phyloP scores from a whole-genome alignment of 2,113 vertebrate genomes.

The Sander vitreus region DNA sequence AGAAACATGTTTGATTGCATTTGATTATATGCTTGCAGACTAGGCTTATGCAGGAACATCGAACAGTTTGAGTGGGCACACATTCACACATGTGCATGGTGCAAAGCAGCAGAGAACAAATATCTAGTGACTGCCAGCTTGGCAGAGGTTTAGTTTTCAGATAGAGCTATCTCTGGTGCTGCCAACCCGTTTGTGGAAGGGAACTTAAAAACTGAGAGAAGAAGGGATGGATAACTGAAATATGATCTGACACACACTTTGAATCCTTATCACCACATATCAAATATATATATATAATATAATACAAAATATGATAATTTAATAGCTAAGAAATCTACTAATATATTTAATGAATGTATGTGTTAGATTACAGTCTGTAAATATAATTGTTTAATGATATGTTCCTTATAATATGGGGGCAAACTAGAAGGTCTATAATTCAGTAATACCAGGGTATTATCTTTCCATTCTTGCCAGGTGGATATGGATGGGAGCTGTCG shows the following conservation, averaged over 20 bases:
- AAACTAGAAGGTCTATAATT: slow-evolving; percentile 15
- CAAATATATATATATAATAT: too few relatives aligned
- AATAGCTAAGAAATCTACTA: neutral
- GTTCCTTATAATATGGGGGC: neutral
- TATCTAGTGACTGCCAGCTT: slow-evolving; percentile 68
- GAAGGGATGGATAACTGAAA: slow-evolving; percentile 21
- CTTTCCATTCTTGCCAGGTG: slow-evolving; percentile 62
- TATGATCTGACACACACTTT: slow-evolving; percentile 27
- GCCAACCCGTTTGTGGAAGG: slow-evolving; percentile 71
- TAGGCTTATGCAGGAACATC: slow-evolving; percentile 39
- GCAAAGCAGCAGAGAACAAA: slow-evolving; percentile 74
- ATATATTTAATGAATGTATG: neutral
- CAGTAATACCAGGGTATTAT: slow-evolving; percentile 16
- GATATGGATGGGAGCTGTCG: slow-evolving; percentile 81
- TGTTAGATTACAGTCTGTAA: slow-evolving; percentile 13
- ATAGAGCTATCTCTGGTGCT: slow-evolving; percentile 57
- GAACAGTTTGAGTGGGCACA: slow-evolving; percentile 69
- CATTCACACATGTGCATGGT: slow-evolving; percentile 70
- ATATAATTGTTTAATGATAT: slow-evolving; percentile 22
- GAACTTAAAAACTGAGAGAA: slow-evolving; percentile 42
- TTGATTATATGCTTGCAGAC: slow-evolving; percentile 50
- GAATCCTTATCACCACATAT: neutral
- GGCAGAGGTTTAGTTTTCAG: slow-evolving; percentile 63
- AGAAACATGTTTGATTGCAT: slow-evolving; percentile 44
- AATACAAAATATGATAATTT: slow-evolving; percentile 1